Evolutionary conservation across 1,140 invertebrate genomes (phyloP), one percentile per base, ranked within the genome.

Genomic region (Aphaenogaster rudis): DNA sequence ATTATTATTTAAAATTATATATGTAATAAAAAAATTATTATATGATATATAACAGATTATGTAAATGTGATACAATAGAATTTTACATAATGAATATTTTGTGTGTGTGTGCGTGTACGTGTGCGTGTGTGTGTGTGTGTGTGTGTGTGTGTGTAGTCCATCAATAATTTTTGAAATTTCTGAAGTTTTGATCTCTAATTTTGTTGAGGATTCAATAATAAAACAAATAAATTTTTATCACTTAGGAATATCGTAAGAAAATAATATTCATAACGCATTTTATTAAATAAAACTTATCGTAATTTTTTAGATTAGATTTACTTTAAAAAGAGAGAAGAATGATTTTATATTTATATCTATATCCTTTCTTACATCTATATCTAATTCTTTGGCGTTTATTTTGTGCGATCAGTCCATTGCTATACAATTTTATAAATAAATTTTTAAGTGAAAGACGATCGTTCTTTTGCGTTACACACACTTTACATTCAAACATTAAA

Each of bases 361-460:
- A 28, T 28, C 28, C 28, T 28, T 28, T 28, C 28, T 28, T 28
- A 28, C 28, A 28, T 28, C 28, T 28, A 28, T 7, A 45, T 45
- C 0, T 42, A 21, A 42, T 66, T 21, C 15, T 66, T 66, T 42
- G 3, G 36, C 28, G 8, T 66, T n/a, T 39, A 17, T 39, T 42
- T 9, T 2, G 0, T 0, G 28, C 28, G 17, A 66, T 42, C 3
- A 66, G 9, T 64, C 13, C 17, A 8, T 9, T 72, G 21, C n/a
- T 72, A n/a, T 28, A 36, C n/a, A 42, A 77, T 61, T 77, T 71
- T 71, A 48, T 48, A 36, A 57, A 76, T 59, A n/a, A 39, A n/a
- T 59, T 50, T 72, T 72, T 33, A 52, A 36, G 8, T 59, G 15
- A 64, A 64, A 3, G 36, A 36, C 0, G 2, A 33, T 21, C 21